These are phyloP conservation scores for Pterophyllum scalare DNA, from an alignment of 2,113 vertebrate genomes.

Conservation along the genomic window DNA sequence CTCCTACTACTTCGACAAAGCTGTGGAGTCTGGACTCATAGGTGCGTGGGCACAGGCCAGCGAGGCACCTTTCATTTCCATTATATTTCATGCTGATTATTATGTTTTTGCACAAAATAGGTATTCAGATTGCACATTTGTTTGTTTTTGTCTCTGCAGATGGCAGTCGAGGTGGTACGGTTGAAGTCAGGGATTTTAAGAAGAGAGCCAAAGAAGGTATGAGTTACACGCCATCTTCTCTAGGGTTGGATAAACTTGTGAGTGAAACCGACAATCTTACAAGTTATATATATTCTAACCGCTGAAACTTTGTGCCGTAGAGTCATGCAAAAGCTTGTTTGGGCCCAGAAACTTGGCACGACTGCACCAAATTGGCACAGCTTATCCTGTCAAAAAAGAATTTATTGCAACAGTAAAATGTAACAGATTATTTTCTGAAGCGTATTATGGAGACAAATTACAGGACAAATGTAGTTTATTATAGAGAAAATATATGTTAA, in stretches of 20 bases:
- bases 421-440: conserved; percentile 42
- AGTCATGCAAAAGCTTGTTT: conserved; percentile 45
- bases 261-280: conserved; percentile 59
- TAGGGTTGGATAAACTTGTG: conserved; percentile 27
- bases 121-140: conserved; percentile 44
- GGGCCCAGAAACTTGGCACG: conserved; percentile 54
- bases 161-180: conserved; percentile 87
- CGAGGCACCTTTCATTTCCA: conserved; percentile 17
- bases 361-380: conserved; percentile 20
- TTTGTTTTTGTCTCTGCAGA: conserved; percentile 79
- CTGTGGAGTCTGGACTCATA: conserved; percentile 90
- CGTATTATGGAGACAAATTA: conserved; percentile 2
- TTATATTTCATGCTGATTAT: conserved; percentile 37
- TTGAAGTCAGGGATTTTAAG: conserved; percentile 94
- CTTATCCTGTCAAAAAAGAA: conserved; percentile 13
- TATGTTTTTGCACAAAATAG: conserved; percentile 30
- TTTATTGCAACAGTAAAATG: conserved; percentile 36
- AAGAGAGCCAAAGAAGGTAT: conserved; percentile 96
- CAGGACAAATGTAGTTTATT: conserved; percentile 3
- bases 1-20: conserved; percentile 96
- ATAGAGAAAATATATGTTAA: conserved; percentile 1
- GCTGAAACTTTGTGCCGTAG: conserved; percentile 39
- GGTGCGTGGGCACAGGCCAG: conserved; percentile 80
- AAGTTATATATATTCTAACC: conserved; percentile 64
- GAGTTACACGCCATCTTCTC: conserved; percentile 43